Evolutionary conservation across 2,888 invertebrate species (phyloP).

Genomic region (Rotaria magnacalcarata): DNA sequence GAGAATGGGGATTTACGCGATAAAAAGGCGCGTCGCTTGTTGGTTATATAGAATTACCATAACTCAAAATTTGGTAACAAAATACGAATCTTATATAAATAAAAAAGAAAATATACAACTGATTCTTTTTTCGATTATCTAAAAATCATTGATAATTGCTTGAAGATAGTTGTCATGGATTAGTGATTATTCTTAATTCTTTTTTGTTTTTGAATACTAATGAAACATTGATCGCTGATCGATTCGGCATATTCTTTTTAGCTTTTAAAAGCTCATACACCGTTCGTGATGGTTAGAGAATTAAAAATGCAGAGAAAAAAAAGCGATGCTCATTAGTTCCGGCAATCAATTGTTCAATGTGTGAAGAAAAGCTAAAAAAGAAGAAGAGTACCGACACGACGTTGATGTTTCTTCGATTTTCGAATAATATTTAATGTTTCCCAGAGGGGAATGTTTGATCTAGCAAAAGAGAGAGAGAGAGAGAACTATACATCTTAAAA

Average conservation of each 20-base stretch:
- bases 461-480: neutral
- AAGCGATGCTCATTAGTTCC: constrained; percentile 22
- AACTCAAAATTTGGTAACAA: neutral
- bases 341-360: neutral
- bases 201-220: neutral
- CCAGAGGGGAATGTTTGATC: neutral
- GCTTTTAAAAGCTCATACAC: neutral
- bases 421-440: neutral
- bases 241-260: constrained; percentile 21
- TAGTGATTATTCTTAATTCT: neutral
- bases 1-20: neutral
- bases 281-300: constrained; percentile 17
- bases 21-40: neutral
- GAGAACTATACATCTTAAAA: neutral
- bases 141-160: neutral
- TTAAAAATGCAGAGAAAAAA: neutral
- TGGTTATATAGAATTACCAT: neutral
- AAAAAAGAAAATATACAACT: neutral
- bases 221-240: constrained; percentile 13
- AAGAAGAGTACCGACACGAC: constrained; percentile 26
- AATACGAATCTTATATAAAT: neutral
- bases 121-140: neutral
- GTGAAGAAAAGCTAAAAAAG: neutral
- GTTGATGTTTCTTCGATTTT: constrained; percentile 25
- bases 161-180: neutral